Evolutionary conservation across 2,888 invertebrate species (phyloP).

Genomic region (Leptinotarsa tumamoca): DNA sequence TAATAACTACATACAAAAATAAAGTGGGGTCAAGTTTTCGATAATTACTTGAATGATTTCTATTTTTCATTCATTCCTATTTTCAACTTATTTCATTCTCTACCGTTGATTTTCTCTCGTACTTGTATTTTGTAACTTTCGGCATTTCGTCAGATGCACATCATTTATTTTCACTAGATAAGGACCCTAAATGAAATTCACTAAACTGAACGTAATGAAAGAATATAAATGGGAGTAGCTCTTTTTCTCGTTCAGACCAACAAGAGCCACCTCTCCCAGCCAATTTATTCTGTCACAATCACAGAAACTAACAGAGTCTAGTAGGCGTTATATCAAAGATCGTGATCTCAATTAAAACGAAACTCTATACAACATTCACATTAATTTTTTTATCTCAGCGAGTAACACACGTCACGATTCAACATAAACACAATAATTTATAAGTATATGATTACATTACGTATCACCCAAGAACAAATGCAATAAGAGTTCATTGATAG

Average conservation of each 20-base stretch:
- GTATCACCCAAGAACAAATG: background rate
- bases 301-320: conserved; percentile 2
- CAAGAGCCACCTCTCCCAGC: background rate
- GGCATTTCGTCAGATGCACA: no score
- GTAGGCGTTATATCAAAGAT: conserved; percentile 17
- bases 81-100: no score
- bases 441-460: conserved; percentile 7
- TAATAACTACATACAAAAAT: no score
- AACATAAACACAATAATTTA: conserved; percentile 17
- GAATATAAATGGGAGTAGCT: background rate
- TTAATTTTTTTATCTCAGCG: conserved; percentile 17
- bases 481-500: background rate
- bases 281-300: conserved; percentile 13
- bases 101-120: no score
- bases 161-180: no score
- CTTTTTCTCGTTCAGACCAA: background rate
- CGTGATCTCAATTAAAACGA: conserved; percentile 16
- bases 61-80: no score
- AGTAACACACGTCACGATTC: conserved; percentile 14
- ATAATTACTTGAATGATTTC: no score
- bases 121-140: no score
- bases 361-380: conserved; percentile 14
- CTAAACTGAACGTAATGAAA: no score
- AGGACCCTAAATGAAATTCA: no score
- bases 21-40: no score